Evolutionary conservation across 1,140 invertebrate species (phyloP), one percentile per base, ranked within the genome.

Genomic region (Diorhabda sublineata): DNA sequence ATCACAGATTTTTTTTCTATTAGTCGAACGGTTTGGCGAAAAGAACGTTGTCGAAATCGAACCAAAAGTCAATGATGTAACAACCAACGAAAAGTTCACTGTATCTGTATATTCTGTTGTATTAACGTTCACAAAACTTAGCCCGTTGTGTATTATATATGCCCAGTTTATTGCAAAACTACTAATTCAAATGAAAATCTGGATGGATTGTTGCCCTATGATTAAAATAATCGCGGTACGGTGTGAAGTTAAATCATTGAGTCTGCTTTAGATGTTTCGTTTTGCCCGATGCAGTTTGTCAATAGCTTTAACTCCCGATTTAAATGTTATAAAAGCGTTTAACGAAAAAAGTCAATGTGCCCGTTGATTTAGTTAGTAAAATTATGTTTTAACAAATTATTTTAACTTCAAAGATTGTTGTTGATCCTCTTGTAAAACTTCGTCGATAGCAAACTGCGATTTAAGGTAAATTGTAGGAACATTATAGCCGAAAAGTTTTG

Each of bases 251-350:
- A 76, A 73, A 73, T 69, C 71, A 76, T 73, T 77, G 76, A 77
- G 70, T 72, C 74, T 77, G 76, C 71, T 72, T 74, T 52, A 52
- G 73, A 73, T 76, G 62, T 71, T 64, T 62, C 45, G n/a, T 67
- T 47, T 73, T 76, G 76, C 76, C 76, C 76, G 76, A 77, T 71
- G 71, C 76, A 75, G 73, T 58, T 69, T 67, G 69, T 72, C 74
- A 76, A 76, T 76, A 73, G 58, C 66, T 71, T 73, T 76, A 77
- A 77, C 73, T 69, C 42, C 47, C 58, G 45, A 61, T 57, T 72
- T 67, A 75, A 68, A 68, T 62, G 58, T 64, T 64, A 42, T 8
- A 41, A 56, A 56, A 44, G 47, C 47, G 47, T 52, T 58, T 11
- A 56, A 60, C 11, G 60, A 69, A 69, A 66, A 45, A 9, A 44